A percentile compares a stretch with the other conserved stretches of the same genome.
Evolutionary conservation across 2,113 vertebrate genomes (phyloP).

Genomic region (Chlorocebus sabaeus): DNA sequence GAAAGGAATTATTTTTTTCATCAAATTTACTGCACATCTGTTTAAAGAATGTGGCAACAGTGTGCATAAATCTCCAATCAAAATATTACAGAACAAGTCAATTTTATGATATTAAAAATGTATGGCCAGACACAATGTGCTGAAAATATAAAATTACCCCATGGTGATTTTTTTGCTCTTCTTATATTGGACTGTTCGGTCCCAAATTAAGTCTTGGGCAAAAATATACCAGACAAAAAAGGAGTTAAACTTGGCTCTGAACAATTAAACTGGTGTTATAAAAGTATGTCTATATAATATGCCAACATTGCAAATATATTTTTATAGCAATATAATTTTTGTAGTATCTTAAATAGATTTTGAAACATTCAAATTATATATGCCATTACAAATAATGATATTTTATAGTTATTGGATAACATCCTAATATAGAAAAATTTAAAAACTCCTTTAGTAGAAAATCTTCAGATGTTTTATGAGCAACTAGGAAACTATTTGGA

Average conservation of each 20-base stretch:
- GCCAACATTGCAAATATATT: constrained; percentile 49
- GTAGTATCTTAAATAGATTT: constrained; percentile 64
- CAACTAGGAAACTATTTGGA: neutral
- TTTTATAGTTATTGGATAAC: constrained; percentile 63
- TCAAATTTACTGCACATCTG: constrained; percentile 69
- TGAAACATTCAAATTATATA: constrained; percentile 64
- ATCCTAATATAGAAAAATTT: constrained; percentile 43
- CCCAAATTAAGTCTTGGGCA: constrained; percentile 58
- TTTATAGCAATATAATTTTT: constrained; percentile 61
- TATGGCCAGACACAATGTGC: constrained; percentile 50
- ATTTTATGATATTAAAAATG: constrained; percentile 74
- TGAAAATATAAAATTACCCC: constrained; percentile 55
- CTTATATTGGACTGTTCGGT: constrained; percentile 42
- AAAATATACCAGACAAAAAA: constrained; percentile 15
- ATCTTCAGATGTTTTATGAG: constrained; percentile 44
- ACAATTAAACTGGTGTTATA: constrained; percentile 65
- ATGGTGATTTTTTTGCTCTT: constrained; percentile 38
- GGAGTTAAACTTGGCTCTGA: constrained; percentile 32
- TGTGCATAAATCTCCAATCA: constrained; percentile 62
- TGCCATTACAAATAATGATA: constrained; percentile 54
- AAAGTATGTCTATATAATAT: constrained; percentile 59
- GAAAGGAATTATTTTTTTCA: constrained; percentile 43
- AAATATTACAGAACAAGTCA: constrained; percentile 64
- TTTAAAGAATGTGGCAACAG: constrained; percentile 64
- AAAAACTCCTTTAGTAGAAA: constrained; percentile 26